phyloP scores from a whole-genome alignment of 2,797 vertebrate genomes.

The Emydoidea blandingii region DNA sequence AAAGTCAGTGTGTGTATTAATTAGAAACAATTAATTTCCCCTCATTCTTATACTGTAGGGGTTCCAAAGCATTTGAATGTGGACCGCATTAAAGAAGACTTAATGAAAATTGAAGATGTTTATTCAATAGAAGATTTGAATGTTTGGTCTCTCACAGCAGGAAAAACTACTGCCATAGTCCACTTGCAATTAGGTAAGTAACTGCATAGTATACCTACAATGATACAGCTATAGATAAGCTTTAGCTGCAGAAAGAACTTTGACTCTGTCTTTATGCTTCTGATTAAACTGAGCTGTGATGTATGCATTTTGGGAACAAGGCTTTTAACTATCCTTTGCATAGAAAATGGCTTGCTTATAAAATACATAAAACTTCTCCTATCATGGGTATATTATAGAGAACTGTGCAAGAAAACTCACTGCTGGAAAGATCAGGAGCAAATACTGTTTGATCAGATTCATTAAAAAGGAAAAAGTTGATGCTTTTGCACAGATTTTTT shows the following conservation, averaged over 20 bases:
- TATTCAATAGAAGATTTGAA: slow-evolving; percentile 95
- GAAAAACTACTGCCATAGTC: slow-evolving; percentile 92
- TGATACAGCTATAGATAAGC: not conserved
- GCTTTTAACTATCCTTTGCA: not conserved
- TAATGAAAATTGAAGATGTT: slow-evolving; percentile 94
- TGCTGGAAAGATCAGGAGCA: not conserved
- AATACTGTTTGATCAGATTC: not conserved
- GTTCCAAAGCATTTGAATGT: slow-evolving; percentile 92
- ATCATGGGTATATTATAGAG: not conserved
- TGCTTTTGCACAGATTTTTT: not conserved
- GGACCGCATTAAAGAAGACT: slow-evolving; percentile 89
- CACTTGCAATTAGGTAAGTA: slow-evolving; percentile 93
- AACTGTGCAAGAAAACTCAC: not conserved
- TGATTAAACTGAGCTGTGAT: not conserved
- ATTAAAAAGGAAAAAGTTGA: not conserved
- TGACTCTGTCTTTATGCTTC: not conserved
- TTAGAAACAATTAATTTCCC: slow-evolving; percentile 1
- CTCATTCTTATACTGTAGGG: slow-evolving; percentile 80
- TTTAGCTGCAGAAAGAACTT: not conserved
- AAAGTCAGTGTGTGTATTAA: not conserved
- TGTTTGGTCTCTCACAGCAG: slow-evolving; percentile 94
- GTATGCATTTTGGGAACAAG: not conserved
- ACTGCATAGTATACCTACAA: not conserved
- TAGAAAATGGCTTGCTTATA: not conserved
- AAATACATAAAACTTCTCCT: not conserved